phyloP scores from a whole-genome alignment of 2,113 vertebrate species.

The Ochotona princeps region DNA sequence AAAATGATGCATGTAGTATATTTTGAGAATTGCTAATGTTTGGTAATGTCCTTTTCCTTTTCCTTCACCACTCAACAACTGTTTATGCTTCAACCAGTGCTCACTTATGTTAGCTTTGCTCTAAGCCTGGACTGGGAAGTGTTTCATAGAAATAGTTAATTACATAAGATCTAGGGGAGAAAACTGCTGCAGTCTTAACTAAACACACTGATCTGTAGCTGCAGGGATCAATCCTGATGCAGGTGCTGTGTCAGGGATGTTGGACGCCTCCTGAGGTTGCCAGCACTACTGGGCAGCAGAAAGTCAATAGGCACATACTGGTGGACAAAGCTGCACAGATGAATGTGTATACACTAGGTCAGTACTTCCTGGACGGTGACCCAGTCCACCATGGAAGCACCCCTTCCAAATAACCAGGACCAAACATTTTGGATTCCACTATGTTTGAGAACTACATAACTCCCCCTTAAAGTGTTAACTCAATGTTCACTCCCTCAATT shows the following conservation, averaged over 20 bases:
- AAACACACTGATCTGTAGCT: background rate
- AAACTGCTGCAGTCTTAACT: background rate
- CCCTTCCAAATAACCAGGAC: fast-evolving
- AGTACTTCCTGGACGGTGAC: background rate
- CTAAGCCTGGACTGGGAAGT: background rate
- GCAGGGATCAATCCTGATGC: background rate
- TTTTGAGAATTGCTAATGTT: too few species aligned
- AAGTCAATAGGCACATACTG: background rate
- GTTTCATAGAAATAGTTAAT: background rate
- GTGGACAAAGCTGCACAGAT: background rate
- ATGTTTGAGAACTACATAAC: background rate
- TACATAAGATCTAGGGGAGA: background rate
- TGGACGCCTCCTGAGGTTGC: background rate
- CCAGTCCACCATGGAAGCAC: background rate
- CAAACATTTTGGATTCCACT: background rate
- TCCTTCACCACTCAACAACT: too few species aligned
- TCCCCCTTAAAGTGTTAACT: too few species aligned
- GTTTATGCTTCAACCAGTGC: too few species aligned
- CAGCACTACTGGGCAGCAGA: background rate
- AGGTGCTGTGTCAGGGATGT: too few species aligned
- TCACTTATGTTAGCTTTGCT: too few species aligned
- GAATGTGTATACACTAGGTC: background rate
- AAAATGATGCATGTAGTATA: too few species aligned
- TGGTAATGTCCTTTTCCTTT: too few species aligned
- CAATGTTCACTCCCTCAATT: background rate